These are phyloP conservation scores for Andrena cerasifolii DNA, from an alignment of 1,140 invertebrate species.

Conservation along the genomic window DNA sequence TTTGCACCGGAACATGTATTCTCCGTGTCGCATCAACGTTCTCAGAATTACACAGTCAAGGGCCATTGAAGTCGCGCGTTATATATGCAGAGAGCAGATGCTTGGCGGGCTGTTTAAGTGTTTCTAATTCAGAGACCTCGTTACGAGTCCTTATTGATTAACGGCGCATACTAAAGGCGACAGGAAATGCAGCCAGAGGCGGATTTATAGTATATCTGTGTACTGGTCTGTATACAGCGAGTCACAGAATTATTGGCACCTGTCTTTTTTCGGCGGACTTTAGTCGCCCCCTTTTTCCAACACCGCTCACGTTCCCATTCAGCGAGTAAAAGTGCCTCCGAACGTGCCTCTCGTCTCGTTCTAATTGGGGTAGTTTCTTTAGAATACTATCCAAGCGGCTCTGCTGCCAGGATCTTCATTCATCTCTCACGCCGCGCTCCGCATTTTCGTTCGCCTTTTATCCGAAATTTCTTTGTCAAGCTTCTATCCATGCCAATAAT, in stretches of 20 bases:
- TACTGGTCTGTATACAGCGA: slow-evolving; percentile 19
- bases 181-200: slow-evolving; percentile 18
- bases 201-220: not conserved
- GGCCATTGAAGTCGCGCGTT: not conserved
- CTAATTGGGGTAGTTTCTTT: too few relatives aligned
- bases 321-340: not conserved
- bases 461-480: too few relatives aligned
- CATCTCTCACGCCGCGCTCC: too few relatives aligned
- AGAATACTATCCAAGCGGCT: too few relatives aligned
- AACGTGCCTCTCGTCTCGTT: too few relatives aligned
- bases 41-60: not conserved
- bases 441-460: too few relatives aligned
- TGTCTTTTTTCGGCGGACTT: too few relatives aligned
- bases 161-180: slow-evolving; percentile 21
- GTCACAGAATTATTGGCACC: too few relatives aligned
- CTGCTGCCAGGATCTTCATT: too few relatives aligned
- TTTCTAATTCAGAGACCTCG: slow-evolving; percentile 34
- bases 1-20: not conserved
- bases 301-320: not conserved
- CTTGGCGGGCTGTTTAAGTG: not conserved
- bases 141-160: slow-evolving; percentile 42
- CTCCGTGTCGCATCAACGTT: not conserved
- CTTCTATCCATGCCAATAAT: too few relatives aligned
- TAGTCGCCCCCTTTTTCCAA: not conserved
- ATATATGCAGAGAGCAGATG: not conserved